phyloP scores from a whole-genome alignment of 37 sponge, comb jelly and placozoan genomes.

The Halisarca cf. caerulea region DNA sequence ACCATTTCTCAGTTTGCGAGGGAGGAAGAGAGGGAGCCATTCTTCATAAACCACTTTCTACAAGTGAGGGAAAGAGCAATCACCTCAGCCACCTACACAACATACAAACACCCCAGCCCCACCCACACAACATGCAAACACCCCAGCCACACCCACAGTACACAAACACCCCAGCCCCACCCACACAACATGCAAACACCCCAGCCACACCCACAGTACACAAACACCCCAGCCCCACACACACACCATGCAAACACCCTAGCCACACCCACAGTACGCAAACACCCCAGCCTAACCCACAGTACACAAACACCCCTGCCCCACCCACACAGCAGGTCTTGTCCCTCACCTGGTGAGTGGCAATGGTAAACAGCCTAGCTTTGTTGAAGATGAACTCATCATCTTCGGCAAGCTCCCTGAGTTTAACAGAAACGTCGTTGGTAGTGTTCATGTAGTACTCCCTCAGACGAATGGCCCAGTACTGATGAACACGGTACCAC shows the following conservation, averaged over 20 bases:
- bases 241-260: no score
- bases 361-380: constrained; percentile 91
- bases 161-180: no score
- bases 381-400: constrained; percentile 93
- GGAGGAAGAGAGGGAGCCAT: constrained; percentile 90
- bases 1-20: constrained; percentile 26
- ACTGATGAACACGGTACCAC: constrained; percentile 94
- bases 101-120: no score
- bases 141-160: no score
- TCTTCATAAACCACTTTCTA: constrained; percentile 77
- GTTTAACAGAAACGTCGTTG: background rate
- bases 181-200: no score
- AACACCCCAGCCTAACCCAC: no score
- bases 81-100: background rate
- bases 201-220: no score
- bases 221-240: no score
- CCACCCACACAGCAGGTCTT: background rate
- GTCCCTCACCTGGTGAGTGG: constrained; percentile 74
- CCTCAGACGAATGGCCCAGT: constrained; percentile 61
- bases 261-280: background rate
- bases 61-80: background rate
- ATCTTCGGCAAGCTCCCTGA: constrained; percentile 7
- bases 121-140: no score
- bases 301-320: no score
- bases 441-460: background rate